These are phyloP conservation scores for Glandiceps talaboti DNA, from an alignment of 53 echinoderm and acorn worm genomes.

Conservation along the genomic window DNA sequence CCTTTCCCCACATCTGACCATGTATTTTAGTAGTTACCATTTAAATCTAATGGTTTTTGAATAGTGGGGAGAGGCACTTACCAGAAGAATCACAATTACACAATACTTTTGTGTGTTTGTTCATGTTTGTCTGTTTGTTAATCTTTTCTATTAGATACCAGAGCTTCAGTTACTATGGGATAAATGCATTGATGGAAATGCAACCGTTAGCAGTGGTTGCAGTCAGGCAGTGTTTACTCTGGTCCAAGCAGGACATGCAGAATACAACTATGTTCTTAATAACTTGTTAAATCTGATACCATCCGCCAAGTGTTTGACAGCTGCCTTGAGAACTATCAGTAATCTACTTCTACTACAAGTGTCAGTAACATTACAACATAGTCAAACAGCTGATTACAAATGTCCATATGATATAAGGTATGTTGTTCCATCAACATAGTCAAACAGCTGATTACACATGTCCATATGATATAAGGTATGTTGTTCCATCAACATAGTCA, in stretches of 20 bases:
- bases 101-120: too few relatives aligned
- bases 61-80: too few relatives aligned
- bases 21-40: too few relatives aligned
- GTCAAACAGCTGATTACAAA: background rate
- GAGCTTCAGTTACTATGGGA: conserved; percentile 50
- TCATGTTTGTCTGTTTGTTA: too few relatives aligned
- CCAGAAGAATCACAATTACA: too few relatives aligned
- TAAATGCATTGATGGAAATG: conserved; percentile 9
- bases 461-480: background rate
- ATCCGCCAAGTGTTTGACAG: conserved; percentile 19
- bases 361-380: background rate
- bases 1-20: too few relatives aligned
- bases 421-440: too few relatives aligned
- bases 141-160: conserved; percentile 38
- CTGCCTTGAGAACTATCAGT: conserved; percentile 14
- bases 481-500: background rate
- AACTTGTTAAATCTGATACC: conserved; percentile 47
- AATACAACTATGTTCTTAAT: conserved; percentile 34
- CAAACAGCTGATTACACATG: background rate
- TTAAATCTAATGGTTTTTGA: too few relatives aligned
- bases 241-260: conserved; percentile 35
- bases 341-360: conserved; percentile 38
- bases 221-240: conserved; percentile 39
- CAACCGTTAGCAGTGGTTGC: conserved; percentile 15
- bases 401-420: background rate